Base-by-base conservation (phyloP, 1,140 invertebrate species). In the Ditylenchus dipsaci region DNA sequence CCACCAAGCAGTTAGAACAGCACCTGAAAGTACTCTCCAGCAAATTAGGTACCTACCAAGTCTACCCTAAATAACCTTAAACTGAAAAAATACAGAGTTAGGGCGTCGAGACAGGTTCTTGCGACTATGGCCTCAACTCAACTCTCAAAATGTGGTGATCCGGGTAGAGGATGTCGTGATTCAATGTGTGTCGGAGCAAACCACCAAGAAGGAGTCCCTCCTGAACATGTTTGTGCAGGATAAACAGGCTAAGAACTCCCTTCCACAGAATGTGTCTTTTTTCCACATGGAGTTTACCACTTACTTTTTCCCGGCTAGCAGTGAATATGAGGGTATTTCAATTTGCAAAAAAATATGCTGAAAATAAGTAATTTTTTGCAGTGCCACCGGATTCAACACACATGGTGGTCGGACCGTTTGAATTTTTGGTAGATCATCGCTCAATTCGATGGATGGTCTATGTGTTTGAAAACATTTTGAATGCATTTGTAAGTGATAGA, bases 231-330 rank as follows among this genome's bases (percentile, higher is more conserved):
- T 80, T 69, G 53, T 11, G n/a, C 30, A 53, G 42, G 58, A 74
- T 56, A 58, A 59, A 56, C 19, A 17, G 15, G 15, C 72, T 15
- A 72, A 68, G 27, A 19, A 73, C 1, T 23, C 58, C 23, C 19
- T 73, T 33, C 71, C 69, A 0, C 65, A 60, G n/a, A 78, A 53
- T 30, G 9, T 68, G 21, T 57, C 72, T 23, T 60, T 74, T 13
- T 68, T 97, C 38, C 94, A 97, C 85, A 89, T 93, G 1, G 95
- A 97, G 82, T 91, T 95, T 76, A 94, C 92, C 0, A 91, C 93
- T 79, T 98, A 94, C 85, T 97, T 95, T 84, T 97, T 92, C 93
- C 43, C 68, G 27, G 75, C 70, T 61, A 57, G 65, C 57, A 45
- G 72, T 38, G 19, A 65, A 61, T 71, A 60, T 33, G 53, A 64